Percentiles rank a stretch among this genome's conserved stretches.
Evolutionary conservation across 2,797 vertebrate species (phyloP).

Genomic region (Acanthornis magna): DNA sequence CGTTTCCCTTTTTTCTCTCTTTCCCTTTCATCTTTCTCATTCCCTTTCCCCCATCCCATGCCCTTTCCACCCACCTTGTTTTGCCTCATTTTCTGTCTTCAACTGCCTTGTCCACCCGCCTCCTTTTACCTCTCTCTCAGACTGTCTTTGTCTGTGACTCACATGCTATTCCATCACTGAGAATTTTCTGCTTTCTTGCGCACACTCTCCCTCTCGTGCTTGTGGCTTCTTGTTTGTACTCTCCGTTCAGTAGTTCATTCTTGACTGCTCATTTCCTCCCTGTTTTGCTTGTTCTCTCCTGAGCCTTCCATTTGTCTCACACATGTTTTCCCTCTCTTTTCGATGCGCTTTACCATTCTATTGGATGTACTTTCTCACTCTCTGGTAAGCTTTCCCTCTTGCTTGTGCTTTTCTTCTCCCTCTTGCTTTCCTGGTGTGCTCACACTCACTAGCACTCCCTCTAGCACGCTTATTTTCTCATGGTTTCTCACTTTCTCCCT

Average conservation of each 20-base stretch:
- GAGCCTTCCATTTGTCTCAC: neutral
- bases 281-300: neutral
- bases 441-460: neutral
- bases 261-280: neutral
- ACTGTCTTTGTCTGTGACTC: neutral
- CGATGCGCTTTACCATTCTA: neutral
- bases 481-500: neutral
- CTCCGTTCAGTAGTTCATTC: neutral
- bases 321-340: neutral
- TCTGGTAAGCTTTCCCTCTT: neutral
- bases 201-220: neutral
- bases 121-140: neutral
- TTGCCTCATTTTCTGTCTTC: neutral
- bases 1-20: neutral
- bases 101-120: rapidly evolving
- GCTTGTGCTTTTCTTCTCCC: neutral
- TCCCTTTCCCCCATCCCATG: neutral
- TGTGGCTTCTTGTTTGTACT: neutral
- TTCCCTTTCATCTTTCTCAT: neutral
- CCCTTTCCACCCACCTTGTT: neutral
- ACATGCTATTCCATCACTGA: neutral
- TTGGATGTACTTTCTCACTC: neutral
- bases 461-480: neutral
- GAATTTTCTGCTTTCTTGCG: neutral
- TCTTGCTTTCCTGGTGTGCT: neutral